Evolutionary conservation across 64 coral and sea anemone genomes (phyloP).

Genomic region (Stylophora pistillata): DNA sequence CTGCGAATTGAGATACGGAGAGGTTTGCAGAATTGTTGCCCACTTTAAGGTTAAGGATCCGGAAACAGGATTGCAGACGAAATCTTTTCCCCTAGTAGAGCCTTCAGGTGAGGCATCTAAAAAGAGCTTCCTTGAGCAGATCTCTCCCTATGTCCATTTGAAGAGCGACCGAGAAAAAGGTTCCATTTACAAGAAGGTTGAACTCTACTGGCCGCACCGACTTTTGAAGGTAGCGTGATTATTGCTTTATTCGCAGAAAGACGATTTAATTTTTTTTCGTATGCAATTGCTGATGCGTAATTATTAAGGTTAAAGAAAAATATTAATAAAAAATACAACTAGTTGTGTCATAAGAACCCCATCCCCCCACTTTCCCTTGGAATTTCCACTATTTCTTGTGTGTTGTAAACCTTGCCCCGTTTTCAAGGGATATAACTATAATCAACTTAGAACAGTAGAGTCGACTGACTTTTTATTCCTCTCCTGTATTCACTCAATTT

Average conservation of each 20-base stretch:
- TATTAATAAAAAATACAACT: too few species aligned
- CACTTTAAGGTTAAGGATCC: conserved; percentile 38
- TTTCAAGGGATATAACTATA: too few species aligned
- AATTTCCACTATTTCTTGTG: too few species aligned
- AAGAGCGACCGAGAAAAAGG: conserved; percentile 12
- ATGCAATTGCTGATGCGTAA: not conserved
- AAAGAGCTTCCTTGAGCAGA: not conserved
- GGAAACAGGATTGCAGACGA: not conserved
- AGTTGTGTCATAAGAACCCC: too few species aligned
- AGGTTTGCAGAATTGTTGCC: not conserved
- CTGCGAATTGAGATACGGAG: conserved; percentile 22
- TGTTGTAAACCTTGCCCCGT: too few species aligned
- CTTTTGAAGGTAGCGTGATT: not conserved
- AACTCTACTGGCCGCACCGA: conserved; percentile 25
- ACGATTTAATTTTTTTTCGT: too few species aligned
- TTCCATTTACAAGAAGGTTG: conserved; percentile 4
- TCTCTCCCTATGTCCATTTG: conserved; percentile 28
- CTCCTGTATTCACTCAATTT: too few species aligned
- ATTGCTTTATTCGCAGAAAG: too few species aligned
- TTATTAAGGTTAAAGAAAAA: too few species aligned
- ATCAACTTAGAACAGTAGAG: too few species aligned
- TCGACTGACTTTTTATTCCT: too few species aligned
- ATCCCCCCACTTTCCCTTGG: too few species aligned
- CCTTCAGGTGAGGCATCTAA: not conserved
- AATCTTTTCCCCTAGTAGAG: not conserved